These are phyloP conservation scores for Ophion ventricosus DNA, from an alignment of 2,888 invertebrate species.

Conservation along the genomic window DNA sequence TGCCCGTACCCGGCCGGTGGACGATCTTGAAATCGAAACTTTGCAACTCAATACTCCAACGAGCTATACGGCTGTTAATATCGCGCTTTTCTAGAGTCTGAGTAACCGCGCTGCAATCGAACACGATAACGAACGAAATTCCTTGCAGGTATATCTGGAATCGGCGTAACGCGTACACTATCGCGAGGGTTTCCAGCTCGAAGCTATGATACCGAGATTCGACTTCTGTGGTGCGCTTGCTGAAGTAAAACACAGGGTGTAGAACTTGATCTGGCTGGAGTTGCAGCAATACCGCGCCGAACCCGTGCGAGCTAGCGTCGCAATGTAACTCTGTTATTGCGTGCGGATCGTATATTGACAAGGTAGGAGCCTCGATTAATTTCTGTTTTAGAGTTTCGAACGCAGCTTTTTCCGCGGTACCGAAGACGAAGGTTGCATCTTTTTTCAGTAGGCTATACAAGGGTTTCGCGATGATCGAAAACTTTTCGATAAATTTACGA, in stretches of 20 bases:
- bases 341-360: slow-evolving; percentile 45
- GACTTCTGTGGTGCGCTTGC: slow-evolving; percentile 71
- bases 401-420: slow-evolving; percentile 35
- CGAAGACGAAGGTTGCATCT: slow-evolving; percentile 49
- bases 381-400: slow-evolving; percentile 44
- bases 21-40: slow-evolving; percentile 70
- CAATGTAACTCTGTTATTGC: slow-evolving; percentile 21
- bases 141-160: slow-evolving; percentile 71
- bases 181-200: slow-evolving; percentile 74
- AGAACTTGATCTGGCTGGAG: slow-evolving; percentile 69
- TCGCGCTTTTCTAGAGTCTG: slow-evolving; percentile 72
- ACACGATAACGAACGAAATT: slow-evolving; percentile 18
- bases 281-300: slow-evolving; percentile 77
- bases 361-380: slow-evolving; percentile 42
- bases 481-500: slow-evolving; percentile 68
- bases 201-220: slow-evolving; percentile 77
- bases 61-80: slow-evolving; percentile 73
- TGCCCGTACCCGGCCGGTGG: slow-evolving; percentile 68
- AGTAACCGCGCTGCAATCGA: slow-evolving; percentile 14
- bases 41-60: slow-evolving; percentile 74
- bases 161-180: slow-evolving; percentile 68
- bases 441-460: slow-evolving; percentile 69
- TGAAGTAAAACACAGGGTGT: slow-evolving; percentile 76
- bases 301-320: slow-evolving; percentile 7
- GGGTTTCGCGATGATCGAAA: slow-evolving; percentile 70